phyloP scores from a whole-genome alignment of 2,113 vertebrate genomes.

The Nyctibius bracteatus region DNA sequence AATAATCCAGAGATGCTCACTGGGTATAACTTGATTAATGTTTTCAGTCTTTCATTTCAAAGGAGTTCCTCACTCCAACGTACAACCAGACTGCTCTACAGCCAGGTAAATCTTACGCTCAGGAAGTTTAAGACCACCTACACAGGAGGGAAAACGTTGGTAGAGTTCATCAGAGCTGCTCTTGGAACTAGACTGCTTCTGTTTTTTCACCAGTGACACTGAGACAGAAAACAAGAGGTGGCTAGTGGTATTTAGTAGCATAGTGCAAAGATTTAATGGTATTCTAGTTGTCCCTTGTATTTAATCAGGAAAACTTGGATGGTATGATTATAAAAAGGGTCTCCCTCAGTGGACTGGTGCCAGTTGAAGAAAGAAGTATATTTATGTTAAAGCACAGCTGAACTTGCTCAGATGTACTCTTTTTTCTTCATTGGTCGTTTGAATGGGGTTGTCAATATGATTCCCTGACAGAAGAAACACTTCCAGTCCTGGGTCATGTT shows the following conservation, averaged over 20 bases:
- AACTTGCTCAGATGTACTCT: accelerated
- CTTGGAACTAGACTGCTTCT: neutral
- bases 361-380: neutral
- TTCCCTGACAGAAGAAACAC: neutral
- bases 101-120: neutral
- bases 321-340: neutral
- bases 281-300: neutral
- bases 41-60: neutral
- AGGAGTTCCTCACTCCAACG: neutral
- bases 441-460: neutral
- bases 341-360: neutral
- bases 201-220: neutral
- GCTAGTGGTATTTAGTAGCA: neutral
- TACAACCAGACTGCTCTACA: neutral
- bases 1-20: neutral
- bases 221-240: neutral
- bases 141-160: neutral
- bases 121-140: neutral
- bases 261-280: neutral
- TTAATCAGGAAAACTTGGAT: neutral
- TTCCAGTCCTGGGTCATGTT: neutral
- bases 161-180: neutral
- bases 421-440: neutral
- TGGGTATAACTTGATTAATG: neutral
- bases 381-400: neutral